phyloP scores from a whole-genome alignment of 1,140 invertebrate species.

The Zelostemma sp. region DNA sequence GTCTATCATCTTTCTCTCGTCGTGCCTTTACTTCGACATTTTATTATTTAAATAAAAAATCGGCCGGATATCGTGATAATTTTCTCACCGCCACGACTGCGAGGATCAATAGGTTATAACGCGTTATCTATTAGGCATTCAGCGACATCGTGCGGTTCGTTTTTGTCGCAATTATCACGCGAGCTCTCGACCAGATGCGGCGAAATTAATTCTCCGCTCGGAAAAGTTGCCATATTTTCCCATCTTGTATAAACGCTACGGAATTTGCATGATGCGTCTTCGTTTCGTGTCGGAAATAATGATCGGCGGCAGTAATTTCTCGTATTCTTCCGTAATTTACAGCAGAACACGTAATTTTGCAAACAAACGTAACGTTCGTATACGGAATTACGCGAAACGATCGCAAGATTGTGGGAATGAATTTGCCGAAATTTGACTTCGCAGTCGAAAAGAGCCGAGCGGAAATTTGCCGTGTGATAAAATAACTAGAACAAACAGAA shows the following conservation, averaged over 20 bases:
- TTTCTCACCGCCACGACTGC: slow-evolving; percentile 16
- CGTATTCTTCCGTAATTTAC: too few relatives aligned
- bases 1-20: slow-evolving; percentile 49
- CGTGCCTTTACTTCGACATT: too few relatives aligned
- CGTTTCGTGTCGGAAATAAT: slow-evolving; percentile 8
- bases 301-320: slow-evolving; percentile 2
- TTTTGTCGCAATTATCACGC: background rate
- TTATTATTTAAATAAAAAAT: too few relatives aligned
- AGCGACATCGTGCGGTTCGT: slow-evolving; percentile 18
- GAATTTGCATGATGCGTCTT: background rate
- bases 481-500: slow-evolving; percentile 68
- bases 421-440: too few relatives aligned
- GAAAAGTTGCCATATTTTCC: too few relatives aligned
- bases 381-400: too few relatives aligned
- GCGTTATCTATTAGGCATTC: slow-evolving; percentile 12
- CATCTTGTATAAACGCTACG: background rate
- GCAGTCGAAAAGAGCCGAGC: too few relatives aligned
- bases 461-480: slow-evolving; percentile 67
- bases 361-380: background rate
- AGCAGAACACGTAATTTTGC: background rate
- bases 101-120: slow-evolving; percentile 36
- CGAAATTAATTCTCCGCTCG: too few relatives aligned
- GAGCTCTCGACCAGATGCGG: too few relatives aligned
- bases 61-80: slow-evolving; percentile 32
- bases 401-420: background rate